Percentiles rank a stretch among this genome's conserved stretches.
Conservation (phyloP, 2,797 vertebrate genomes). For the Anabacerthia variegaticeps region DNA sequence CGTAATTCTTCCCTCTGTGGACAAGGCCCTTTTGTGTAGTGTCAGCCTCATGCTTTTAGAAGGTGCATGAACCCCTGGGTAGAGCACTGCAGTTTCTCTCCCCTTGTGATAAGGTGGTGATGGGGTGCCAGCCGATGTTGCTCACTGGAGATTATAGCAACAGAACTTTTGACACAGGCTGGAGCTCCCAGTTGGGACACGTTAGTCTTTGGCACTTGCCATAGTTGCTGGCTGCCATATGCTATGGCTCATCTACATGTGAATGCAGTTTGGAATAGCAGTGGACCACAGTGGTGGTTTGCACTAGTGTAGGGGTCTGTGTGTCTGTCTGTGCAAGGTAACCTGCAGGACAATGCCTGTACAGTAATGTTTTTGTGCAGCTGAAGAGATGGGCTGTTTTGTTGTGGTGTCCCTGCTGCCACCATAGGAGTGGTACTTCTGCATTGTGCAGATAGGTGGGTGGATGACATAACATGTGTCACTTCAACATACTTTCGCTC, state of each 20-base stretch:
- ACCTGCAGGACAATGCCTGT: neutral
- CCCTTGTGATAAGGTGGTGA: neutral
- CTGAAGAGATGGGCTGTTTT: neutral
- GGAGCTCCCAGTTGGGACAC: neutral
- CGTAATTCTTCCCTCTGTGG: neutral
- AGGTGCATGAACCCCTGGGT: neutral
- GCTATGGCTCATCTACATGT: accelerated
- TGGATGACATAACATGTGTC: neutral
- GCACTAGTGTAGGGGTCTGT: neutral
- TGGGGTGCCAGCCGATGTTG: neutral
- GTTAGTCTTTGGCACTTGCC: neutral
- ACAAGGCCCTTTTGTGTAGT: constrained; percentile 1
- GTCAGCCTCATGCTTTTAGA: neutral
- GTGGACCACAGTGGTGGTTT: neutral
- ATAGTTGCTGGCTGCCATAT: accelerated
- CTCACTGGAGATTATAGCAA: neutral
- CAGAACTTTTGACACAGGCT: neutral
- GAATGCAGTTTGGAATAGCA: neutral
- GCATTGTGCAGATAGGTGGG: neutral
- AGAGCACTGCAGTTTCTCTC: neutral
- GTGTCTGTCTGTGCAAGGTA: neutral
- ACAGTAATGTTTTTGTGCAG: neutral
- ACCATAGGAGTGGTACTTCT: neutral
- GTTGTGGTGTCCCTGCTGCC: neutral
- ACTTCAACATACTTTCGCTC: neutral